Evolutionary conservation across 2,113 vertebrate genomes (phyloP).

Genomic region (Corydoras sp.): DNA sequence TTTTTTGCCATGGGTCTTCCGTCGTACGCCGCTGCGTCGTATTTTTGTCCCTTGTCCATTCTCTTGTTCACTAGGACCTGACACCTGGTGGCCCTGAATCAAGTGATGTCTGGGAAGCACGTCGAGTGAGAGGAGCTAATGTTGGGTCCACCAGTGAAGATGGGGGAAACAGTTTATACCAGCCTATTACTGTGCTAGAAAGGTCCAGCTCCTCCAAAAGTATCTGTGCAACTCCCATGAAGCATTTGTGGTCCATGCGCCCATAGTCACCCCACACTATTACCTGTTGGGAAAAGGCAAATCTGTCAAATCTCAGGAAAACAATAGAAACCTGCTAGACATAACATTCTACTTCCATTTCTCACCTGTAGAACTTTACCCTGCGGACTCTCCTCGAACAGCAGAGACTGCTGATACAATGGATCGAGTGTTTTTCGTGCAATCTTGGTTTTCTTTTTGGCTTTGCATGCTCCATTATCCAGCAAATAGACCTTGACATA

Average conservation of each 20-base stretch:
- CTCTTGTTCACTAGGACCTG: conserved; percentile 81
- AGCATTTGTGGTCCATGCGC: conserved; percentile 98
- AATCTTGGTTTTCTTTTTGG: conserved; percentile 99
- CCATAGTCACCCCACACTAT: conserved; percentile 99
- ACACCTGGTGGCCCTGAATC: conserved; percentile 89
- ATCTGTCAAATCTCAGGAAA: too few relatives aligned
- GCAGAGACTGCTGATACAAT: conserved; percentile 92
- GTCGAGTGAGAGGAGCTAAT: conserved; percentile 88
- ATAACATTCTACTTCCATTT: neutral
- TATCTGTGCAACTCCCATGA: conserved; percentile 99
- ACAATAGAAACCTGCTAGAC: neutral
- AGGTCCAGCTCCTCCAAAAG: conserved; percentile 96
- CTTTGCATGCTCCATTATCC: conserved; percentile 92
- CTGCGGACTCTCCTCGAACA: conserved; percentile 95
- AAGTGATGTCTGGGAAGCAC: conserved; percentile 97
- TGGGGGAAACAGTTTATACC: conserved; percentile 98
- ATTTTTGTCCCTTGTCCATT: conserved; percentile 43
- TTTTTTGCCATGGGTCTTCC: conserved; percentile 51
- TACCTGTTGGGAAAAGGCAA: conserved; percentile 65
- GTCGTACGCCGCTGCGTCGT: conserved; percentile 42
- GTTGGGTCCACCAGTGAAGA: conserved; percentile 98
- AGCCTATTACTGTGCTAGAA: conserved; percentile 98
- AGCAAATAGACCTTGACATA: conserved; percentile 98
- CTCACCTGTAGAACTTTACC: conserved; percentile 97
- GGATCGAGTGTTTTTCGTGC: conserved; percentile 98